Percentiles rank a stretch among this genome's conserved stretches.
phyloP scores from a whole-genome alignment of 2,113 vertebrate species.

The Carassius gibelio region DNA sequence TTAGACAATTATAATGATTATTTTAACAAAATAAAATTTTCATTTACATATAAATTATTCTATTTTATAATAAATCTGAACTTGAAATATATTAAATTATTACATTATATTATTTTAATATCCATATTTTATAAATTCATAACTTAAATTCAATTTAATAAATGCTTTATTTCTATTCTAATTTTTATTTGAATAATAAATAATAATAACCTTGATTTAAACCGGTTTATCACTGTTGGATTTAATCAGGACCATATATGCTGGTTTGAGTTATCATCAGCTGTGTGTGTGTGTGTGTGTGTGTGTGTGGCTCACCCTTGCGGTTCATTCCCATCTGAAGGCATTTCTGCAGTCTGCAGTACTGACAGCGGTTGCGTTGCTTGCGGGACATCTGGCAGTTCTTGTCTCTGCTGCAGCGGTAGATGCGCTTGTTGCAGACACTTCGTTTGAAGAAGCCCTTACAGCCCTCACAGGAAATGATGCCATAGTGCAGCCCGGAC shows the following conservation, averaged over 20 bases:
- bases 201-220: not conserved
- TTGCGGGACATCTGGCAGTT: constrained; percentile 99
- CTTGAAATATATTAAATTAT: no score
- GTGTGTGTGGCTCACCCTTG: constrained; percentile 81
- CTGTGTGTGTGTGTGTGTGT: not conserved
- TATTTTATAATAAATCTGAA: no score
- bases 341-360: constrained; percentile 98
- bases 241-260: not conserved
- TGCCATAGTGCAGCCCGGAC: constrained; percentile 98
- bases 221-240: not conserved
- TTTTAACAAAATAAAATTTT: no score
- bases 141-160: not conserved
- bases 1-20: not conserved
- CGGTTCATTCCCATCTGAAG: constrained; percentile 99
- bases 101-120: no score
- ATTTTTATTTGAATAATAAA: not conserved
- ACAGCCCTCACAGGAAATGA: constrained; percentile 99
- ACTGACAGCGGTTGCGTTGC: constrained; percentile 97
- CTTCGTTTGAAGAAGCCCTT: constrained; percentile 99
- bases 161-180: not conserved
- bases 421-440: constrained; percentile 99
- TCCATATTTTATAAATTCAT: no score
- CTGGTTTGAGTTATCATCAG: not conserved
- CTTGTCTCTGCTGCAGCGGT: constrained; percentile 96
- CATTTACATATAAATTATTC: not conserved